Evolutionary conservation across 2,797 vertebrate genomes (phyloP).

Genomic region (Etheostoma perlongum): DNA sequence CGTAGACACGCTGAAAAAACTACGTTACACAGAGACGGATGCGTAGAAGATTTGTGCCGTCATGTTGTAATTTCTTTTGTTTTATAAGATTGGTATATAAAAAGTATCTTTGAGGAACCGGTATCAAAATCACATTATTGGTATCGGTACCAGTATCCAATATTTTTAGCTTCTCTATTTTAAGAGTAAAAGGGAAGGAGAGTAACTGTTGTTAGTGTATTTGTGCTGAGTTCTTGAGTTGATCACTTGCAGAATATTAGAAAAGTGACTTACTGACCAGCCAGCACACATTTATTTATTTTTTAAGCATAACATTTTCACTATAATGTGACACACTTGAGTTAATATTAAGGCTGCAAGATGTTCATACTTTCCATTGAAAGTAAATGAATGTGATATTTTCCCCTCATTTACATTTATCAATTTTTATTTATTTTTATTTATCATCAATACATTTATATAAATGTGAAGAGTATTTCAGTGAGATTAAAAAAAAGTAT

Average conservation of each 20-base stretch:
- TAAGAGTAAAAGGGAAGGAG: not conserved
- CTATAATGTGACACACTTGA: not conserved
- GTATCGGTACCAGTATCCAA: no score
- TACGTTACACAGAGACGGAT: no score
- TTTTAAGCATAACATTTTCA: not conserved
- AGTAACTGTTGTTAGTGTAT: not conserved
- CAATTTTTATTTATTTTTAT: no score
- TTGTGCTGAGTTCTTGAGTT: not conserved
- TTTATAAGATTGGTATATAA: no score
- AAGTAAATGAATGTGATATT: not conserved
- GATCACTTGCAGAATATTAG: not conserved
- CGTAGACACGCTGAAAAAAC: no score
- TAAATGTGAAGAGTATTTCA: slow-evolving; percentile 3
- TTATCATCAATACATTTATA: slow-evolving; percentile 1
- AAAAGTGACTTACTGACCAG: not conserved
- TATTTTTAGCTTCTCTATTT: not conserved
- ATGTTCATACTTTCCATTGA: not conserved
- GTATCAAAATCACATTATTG: no score
- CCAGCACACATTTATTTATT: not conserved
- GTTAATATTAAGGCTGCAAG: not conserved
- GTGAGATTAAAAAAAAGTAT: slow-evolving; percentile 11
- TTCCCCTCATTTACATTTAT: not conserved
- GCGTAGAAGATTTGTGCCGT: no score
- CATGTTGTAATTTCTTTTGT: no score
- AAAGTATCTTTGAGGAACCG: no score